A percentile compares a stretch with the other conserved stretches of the same genome.
Evolutionary conservation across 1,140 invertebrate genomes (phyloP).

Genomic region (Zaprionus ghesquierei): DNA sequence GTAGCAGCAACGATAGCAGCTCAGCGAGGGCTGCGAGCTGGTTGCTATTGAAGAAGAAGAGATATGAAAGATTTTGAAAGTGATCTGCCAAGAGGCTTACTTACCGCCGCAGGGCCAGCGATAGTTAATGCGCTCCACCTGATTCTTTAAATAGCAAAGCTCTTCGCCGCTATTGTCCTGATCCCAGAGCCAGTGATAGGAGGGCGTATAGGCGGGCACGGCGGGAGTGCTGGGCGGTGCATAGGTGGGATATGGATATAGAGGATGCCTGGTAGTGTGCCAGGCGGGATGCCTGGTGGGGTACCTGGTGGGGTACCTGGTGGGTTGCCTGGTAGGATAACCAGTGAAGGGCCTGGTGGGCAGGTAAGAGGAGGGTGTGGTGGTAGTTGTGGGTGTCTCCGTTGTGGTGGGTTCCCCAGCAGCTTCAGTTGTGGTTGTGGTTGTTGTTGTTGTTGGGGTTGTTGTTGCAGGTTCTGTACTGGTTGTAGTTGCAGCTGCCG

Average conservation of each 20-base stretch:
- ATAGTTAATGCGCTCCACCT: slow-evolving; percentile 7
- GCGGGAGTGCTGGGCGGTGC: background rate
- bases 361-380: background rate
- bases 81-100: background rate
- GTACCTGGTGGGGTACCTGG: no score
- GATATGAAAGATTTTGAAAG: background rate
- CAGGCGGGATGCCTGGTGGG: no score
- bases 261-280: background rate
- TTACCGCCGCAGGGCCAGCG: slow-evolving; percentile 33
- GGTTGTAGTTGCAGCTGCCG: background rate
- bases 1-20: slow-evolving; percentile 66
- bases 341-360: background rate
- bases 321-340: no score
- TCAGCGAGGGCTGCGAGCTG: background rate
- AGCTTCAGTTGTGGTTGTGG: background rate
- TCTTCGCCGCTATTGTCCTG: background rate
- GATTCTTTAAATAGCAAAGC: slow-evolving; percentile 42
- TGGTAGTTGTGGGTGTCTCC: no score
- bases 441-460: background rate
- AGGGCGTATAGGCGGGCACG: slow-evolving; percentile 1
- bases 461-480: background rate
- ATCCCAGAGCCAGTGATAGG: slow-evolving; percentile 30
- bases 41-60: slow-evolving; percentile 17
- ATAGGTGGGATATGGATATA: slow-evolving; percentile 1
- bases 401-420: background rate